Base-by-base conservation (phyloP, 2,113 vertebrate genomes). In the Urocynchramus pylzowi region DNA sequence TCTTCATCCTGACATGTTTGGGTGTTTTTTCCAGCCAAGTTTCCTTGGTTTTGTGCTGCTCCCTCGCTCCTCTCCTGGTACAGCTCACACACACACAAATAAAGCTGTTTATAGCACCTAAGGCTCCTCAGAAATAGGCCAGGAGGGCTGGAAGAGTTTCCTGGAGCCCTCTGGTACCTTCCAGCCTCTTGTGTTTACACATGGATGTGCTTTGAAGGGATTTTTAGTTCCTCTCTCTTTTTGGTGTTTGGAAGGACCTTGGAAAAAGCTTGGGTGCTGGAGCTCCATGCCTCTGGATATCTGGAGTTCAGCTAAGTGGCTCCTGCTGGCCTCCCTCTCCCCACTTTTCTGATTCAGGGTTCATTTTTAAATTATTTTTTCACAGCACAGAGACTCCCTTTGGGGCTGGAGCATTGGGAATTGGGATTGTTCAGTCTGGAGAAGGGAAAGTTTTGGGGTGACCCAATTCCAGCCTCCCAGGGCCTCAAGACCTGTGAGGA, bases 41-140 rank as follows among this genome's bases (percentile, higher is more conserved):
- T 95, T 80, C 76, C 92, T 79, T 77, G 63, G 18, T 24, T 94
- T 92, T 84, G 41, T 86, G 75, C 45, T 53, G 28, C 26, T 94
- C 42, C n/a, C 24, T 60, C 30, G 7, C 60, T 94, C 57, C 45
- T 93, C 49, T 69, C 75, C 52, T 88, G 59, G 45, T 79, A 77
- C 17, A 49, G 16, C 33, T 86, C 47, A 65, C 26, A 37, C 26
- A 8, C 37, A 39, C 27, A 37, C 5, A 33, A 49, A 24, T 12
- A 42, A 56, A 39, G 24, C 49, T 61, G 45, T 70, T 94, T 84
- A 20, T 39, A 54, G 41, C 18, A 54, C n/a, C n/a, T 53, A 3
- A 80, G 64, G 47, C 0, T 15, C 75, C 83, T 80, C 6, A 4
- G 61, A 81, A 94, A 90, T 9, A 89, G 64, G 9, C 26, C 75